These are phyloP conservation scores for Erebia aethiops DNA, from an alignment of 2,888 invertebrate species.

Conservation along the genomic window DNA sequence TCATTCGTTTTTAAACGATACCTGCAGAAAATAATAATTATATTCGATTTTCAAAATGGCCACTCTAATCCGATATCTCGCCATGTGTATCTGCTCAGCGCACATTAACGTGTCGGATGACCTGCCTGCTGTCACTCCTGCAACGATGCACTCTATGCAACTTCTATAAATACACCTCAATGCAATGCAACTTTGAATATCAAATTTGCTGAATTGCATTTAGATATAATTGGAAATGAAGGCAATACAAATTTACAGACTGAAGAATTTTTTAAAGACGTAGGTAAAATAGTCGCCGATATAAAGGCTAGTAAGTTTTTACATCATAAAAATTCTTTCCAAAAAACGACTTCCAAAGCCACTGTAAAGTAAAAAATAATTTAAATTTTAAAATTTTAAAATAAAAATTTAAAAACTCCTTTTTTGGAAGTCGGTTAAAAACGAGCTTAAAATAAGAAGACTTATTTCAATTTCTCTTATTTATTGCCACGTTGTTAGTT, in stretches of 20 bases:
- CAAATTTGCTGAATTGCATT: constrained; percentile 34
- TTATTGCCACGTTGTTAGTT: too few relatives aligned
- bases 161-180: constrained; percentile 60
- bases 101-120: constrained; percentile 79
- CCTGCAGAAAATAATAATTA: constrained; percentile 4
- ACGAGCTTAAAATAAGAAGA: too few relatives aligned
- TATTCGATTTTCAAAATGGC: constrained; percentile 46
- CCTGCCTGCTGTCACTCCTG: constrained; percentile 56
- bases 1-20: neutral
- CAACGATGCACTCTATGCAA: constrained; percentile 54
- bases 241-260: neutral
- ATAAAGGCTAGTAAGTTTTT: neutral
- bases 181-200: constrained; percentile 36
- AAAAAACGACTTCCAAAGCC: too few relatives aligned
- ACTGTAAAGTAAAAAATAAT: too few relatives aligned
- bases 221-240: constrained; percentile 6
- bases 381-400: too few relatives aligned
- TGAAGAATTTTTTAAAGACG: too few relatives aligned
- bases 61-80: constrained; percentile 62
- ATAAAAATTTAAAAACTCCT: too few relatives aligned
- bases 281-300: too few relatives aligned
- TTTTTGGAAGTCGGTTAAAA: too few relatives aligned
- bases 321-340: too few relatives aligned
- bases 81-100: constrained; percentile 79
- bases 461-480: too few relatives aligned